Evolutionary conservation across 2,797 vertebrate genomes (phyloP), one percentile per base, ranked within the genome.

Genomic region (Emydoidea blandingii): DNA sequence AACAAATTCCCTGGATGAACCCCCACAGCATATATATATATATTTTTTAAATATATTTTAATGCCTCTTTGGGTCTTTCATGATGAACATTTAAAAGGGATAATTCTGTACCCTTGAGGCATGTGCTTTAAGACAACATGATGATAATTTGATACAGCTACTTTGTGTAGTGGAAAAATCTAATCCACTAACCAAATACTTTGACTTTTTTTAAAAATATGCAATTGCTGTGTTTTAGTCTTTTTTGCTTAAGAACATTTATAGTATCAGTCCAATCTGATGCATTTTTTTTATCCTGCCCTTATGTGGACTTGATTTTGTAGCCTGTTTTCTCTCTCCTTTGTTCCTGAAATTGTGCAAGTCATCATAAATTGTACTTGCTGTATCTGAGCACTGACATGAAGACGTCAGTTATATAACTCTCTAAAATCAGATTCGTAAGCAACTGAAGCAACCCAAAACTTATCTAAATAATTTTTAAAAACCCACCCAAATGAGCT

Each of bases 361-460:
- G 95, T 86, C 95, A 76, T 95, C 96, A 78, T 94, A 89, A 97
- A 96, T 96, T 95, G 94, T 83, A 95, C 95, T 93, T 93, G 92
- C 93, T 85, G 94, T 74, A 86, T 96, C 95, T 96, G 96, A 95
- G 93, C 95, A 79, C 94, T 95, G 95, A 91, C 47, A 93, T 95
- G 97, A 96, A 92, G 76, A 84, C 95, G 95, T 95, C 96, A 86
- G 94, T 96, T 96, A 83, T 79, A 88, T 92, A 89, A 91, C 90
- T 96, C 90, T 96, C 52, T 87, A 89, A 93, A 93, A 92, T 57
- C 93, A 21, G 84, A 87, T 96, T 96, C 93, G 92, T 95, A 96
- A 94, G 95, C 96, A 96, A 97, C 96, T 97, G 97, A 96, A 90
- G 95, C 97, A 96, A 96, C 96, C 95, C 96, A 96, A 96, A 97